These are phyloP conservation scores for Thomomys bottae DNA, from an alignment of 2,113 vertebrate genomes.

Conservation along the genomic window DNA sequence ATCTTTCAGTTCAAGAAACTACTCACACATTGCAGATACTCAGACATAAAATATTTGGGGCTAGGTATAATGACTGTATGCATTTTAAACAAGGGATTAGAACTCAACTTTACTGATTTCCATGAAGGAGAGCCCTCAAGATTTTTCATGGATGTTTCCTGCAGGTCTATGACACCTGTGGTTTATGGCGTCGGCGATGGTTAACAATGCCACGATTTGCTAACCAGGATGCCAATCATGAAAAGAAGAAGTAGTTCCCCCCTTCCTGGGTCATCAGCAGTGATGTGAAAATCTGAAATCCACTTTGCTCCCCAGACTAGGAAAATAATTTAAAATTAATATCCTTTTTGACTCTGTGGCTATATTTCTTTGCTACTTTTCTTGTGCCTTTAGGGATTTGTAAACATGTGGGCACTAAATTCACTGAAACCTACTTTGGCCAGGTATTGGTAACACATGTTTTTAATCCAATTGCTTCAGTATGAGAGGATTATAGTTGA, in stretches of 20 bases:
- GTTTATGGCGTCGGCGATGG: no score
- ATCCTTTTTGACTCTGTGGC: no score
- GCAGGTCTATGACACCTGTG: no score
- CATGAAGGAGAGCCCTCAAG: not conserved
- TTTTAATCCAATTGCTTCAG: no score
- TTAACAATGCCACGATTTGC: not conserved
- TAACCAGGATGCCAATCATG: not conserved
- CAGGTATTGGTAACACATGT: no score
- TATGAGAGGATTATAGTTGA: no score
- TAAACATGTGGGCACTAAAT: no score
- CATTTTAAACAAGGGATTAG: not conserved
- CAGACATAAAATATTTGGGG: not conserved
- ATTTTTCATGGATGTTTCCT: not conserved
- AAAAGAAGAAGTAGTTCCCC: not conserved
- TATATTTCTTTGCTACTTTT: not conserved
- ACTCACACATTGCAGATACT: not conserved
- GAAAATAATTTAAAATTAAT: not conserved
- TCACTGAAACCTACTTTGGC: no score
- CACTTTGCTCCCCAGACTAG: not conserved
- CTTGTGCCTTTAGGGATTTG: not conserved
- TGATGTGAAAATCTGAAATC: not conserved
- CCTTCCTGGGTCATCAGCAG: no score
- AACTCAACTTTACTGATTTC: not conserved
- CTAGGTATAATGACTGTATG: not conserved
- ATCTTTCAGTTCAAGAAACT: not conserved